Base-by-base conservation (phyloP, 2,113 vertebrate species). In the Tamias sibiricus region DNA sequence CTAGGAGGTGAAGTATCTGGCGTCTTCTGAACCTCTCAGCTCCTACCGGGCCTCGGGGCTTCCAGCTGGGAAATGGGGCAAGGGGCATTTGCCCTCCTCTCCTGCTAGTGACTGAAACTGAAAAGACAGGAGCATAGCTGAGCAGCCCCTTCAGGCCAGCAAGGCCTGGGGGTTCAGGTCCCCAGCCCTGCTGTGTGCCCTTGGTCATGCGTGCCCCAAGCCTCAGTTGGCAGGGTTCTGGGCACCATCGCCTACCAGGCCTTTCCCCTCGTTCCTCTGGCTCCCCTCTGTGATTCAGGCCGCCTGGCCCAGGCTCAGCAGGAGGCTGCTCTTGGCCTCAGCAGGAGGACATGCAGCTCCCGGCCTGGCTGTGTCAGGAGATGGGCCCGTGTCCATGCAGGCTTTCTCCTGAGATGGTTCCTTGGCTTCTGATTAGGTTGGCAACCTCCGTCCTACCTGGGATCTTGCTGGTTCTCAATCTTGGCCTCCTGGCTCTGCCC, bases 241-340 rank as follows among this genome's bases (percentile, higher is more conserved):
- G 95, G 82, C 37, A 44, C 40, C 28, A 0, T 81, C 0, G 37
- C 93, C 75, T 44, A 66, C 94, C 22, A 37, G 62, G 90, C 96
- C 92, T 97, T 95, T 98, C 84, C 80, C 92, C 92, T 24, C 95
- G 79, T 87, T 62, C 96, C 87, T 89, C 7, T 0, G 89, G 95
- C 91, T 95, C 47, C 57, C 79, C 47, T 40, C 35, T 2, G 64
- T 89, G 96, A 93, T 14, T 26, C 89, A 92, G 95, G 80, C 64
- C 8, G 72, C 91, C 40, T 49, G 87, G 93, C 66, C 35, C 64
- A 16, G 68, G 88, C 82, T 95, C 77, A 66, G 81, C 52, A 17
- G 62, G 26, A 82, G n/a, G 64, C 62, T 22, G 57, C 35, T 91
- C 81, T 97, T 81, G 86, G 94, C 92, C 35, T n/a, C n/a, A n/a